These are phyloP conservation scores for Nipponacmea schrenckii DNA, from an alignment of 2,888 invertebrate species.

Conservation along the genomic window DNA sequence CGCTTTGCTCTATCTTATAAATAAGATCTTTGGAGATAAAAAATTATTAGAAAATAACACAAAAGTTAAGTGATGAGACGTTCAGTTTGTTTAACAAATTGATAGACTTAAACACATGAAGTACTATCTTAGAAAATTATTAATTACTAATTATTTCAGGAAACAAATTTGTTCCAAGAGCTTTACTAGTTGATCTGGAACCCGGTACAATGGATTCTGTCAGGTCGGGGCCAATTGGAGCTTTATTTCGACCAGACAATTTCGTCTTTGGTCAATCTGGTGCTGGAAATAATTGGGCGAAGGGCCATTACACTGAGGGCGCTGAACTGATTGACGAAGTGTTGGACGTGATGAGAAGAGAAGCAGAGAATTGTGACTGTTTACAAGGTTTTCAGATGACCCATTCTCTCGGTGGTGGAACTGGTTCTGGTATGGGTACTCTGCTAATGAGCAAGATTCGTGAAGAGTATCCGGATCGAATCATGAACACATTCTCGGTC, in stretches of 20 bases:
- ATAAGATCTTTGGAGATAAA: too few relatives aligned
- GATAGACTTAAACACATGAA: too few relatives aligned
- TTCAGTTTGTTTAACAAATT: too few relatives aligned
- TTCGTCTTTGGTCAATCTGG: slow-evolving; percentile 81
- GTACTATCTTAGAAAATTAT: too few relatives aligned
- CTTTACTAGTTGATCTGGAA: slow-evolving; percentile 92
- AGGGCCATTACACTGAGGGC: slow-evolving; percentile 94
- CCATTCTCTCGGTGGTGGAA: slow-evolving; percentile 86
- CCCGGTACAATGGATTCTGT: slow-evolving; percentile 98
- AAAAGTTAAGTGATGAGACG: too few relatives aligned
- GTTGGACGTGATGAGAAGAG: slow-evolving; percentile 76
- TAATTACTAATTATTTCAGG: background rate
- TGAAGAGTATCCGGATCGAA: slow-evolving; percentile 97
- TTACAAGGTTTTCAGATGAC: slow-evolving; percentile 75
- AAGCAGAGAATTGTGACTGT: slow-evolving; percentile 87
- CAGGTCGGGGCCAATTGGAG: slow-evolving; percentile 91
- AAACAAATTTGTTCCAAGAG: slow-evolving; percentile 88
- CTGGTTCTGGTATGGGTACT: slow-evolving; percentile 90
- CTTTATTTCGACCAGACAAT: slow-evolving; percentile 94
- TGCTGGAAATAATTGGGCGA: slow-evolving; percentile 87
- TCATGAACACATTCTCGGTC: slow-evolving; percentile 74
- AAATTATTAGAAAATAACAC: too few relatives aligned
- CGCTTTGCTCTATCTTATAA: too few relatives aligned
- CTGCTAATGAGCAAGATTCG: slow-evolving; percentile 94
- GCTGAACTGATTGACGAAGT: slow-evolving; percentile 74